phyloP scores from a whole-genome alignment of 2,797 vertebrate genomes.

The Schizothorax lantsangensis region DNA sequence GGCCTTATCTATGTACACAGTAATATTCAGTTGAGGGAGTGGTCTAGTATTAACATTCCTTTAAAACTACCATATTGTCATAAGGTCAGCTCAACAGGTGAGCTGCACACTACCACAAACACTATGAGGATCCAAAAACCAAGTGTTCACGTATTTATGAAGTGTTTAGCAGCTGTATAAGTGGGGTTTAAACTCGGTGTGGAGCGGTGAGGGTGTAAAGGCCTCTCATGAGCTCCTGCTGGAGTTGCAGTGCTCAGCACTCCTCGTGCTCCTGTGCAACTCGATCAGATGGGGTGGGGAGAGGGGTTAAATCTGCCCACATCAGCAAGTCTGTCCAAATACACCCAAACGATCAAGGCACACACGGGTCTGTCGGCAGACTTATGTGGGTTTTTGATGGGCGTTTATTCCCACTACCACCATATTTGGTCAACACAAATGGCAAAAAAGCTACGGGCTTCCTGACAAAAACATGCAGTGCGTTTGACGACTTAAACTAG shows the following conservation, averaged over 20 bases:
- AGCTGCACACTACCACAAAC: background rate
- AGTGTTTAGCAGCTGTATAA: conserved; percentile 6
- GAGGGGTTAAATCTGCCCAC: conserved; percentile 52
- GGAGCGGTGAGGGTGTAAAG: background rate
- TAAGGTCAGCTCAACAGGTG: conserved; percentile 5
- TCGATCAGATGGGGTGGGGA: conserved; percentile 65
- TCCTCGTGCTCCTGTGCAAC: conserved; percentile 79
- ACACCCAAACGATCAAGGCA: conserved; percentile 38
- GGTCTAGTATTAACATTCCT: conserved; percentile 13
- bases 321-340: conserved; percentile 57
- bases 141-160: background rate
- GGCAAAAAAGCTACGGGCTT: conserved; percentile 7
- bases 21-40: conserved; percentile 22
- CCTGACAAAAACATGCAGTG: conserved; percentile 13
- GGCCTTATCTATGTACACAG: background rate
- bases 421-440: conserved; percentile 46
- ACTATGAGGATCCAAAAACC: background rate
- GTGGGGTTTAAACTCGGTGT: conserved; percentile 31
- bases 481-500: background rate
- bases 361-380: conserved; percentile 19
- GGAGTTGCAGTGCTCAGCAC: conserved; percentile 81
- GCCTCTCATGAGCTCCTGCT: conserved; percentile 35
- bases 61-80: background rate
- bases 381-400: conserved; percentile 29
- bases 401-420: conserved; percentile 42